phyloP scores from a whole-genome alignment of 2,113 vertebrate species.

The Rhynchopsitta pachyrhyncha region DNA sequence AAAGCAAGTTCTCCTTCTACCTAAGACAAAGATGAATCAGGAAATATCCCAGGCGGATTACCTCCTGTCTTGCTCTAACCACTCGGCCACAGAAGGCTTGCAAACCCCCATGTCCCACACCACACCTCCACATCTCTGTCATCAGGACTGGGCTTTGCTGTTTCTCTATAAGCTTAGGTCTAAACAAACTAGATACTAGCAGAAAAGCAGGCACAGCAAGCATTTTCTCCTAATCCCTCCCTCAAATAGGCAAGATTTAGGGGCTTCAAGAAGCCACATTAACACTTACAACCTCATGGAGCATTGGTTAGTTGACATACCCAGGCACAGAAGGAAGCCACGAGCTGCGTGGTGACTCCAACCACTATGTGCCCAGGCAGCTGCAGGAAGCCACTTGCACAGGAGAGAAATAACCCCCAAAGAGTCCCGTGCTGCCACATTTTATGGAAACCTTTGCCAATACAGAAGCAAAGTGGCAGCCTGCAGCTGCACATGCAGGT shows the following conservation, averaged over 20 bases:
- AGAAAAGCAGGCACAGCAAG: neutral
- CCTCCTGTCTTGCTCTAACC: neutral
- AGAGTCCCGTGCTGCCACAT: neutral
- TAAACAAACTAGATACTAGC: neutral
- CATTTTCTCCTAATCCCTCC: neutral
- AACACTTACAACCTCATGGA: neutral
- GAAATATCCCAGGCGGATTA: neutral
- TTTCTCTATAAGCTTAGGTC: neutral
- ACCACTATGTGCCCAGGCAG: neutral
- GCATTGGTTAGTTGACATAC: neutral
- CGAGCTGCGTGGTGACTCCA: neutral
- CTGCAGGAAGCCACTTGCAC: neutral
- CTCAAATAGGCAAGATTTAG: neutral
- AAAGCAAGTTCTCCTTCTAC: neutral
- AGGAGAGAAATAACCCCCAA: neutral
- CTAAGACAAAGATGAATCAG: accelerated
- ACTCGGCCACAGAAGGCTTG: neutral
- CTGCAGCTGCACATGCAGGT: neutral
- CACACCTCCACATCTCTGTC: neutral
- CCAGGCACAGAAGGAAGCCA: neutral
- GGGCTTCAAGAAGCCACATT: neutral
- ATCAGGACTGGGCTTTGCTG: neutral
- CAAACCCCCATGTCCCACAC: accelerated
- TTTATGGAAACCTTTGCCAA: neutral
- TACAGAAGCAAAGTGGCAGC: neutral